These are phyloP conservation scores for Luscinia luscinia DNA, from an alignment of 2,797 vertebrate species.

Conservation along the genomic window DNA sequence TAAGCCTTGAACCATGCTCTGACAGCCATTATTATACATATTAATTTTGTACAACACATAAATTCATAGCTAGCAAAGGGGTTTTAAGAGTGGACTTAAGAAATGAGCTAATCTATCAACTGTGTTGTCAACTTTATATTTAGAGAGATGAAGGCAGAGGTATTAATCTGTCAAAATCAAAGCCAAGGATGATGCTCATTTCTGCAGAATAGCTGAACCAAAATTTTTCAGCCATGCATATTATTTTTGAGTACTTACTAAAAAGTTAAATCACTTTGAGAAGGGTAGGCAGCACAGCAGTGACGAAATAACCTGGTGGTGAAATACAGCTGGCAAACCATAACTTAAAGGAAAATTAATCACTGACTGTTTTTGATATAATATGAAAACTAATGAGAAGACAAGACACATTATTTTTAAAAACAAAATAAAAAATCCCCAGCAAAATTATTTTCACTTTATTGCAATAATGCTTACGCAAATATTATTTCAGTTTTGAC, in stretches of 20 bases:
- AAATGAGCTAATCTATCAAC: constrained; percentile 25
- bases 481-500: not conserved
- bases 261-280: constrained; percentile 17
- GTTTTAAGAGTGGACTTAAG: not conserved
- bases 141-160: constrained; percentile 8
- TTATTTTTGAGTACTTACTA: not conserved
- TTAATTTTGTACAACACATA: not conserved
- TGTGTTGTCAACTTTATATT: constrained; percentile 8
- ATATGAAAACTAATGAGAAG: not conserved
- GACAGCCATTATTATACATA: not conserved
- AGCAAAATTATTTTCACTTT: not conserved
- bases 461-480: not conserved
- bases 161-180: constrained; percentile 55
- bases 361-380: not conserved
- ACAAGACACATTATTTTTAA: not conserved
- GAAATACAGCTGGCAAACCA: not conserved
- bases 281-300: not conserved
- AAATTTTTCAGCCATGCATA: not conserved
- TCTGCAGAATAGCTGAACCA: not conserved
- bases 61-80: not conserved
- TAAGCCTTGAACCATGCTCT: not conserved
- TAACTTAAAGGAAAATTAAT: not conserved
- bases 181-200: not conserved
- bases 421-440: not conserved
- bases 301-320: not conserved